Evolutionary conservation across 2,888 invertebrate genomes (phyloP).

Genomic region (Hipparchia semele): DNA sequence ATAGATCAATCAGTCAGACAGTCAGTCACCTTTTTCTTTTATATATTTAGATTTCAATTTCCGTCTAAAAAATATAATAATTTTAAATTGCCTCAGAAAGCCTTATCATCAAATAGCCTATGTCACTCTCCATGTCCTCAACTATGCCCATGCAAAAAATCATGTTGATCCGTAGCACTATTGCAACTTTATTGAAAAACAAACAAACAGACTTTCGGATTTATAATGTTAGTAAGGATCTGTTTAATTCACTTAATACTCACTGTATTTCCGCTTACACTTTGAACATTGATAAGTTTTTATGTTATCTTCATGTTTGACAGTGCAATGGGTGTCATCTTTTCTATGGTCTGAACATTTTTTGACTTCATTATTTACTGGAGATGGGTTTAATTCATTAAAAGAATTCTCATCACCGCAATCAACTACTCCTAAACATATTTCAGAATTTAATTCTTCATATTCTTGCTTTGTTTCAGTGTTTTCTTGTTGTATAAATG

Average conservation of each 20-base stretch:
- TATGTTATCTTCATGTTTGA: not conserved
- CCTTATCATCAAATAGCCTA: no score
- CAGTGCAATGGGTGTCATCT: not conserved
- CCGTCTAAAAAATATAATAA: no score
- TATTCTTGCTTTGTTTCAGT: not conserved
- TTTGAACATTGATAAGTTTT: conserved; percentile 37
- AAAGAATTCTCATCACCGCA: not conserved
- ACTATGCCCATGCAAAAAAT: no score
- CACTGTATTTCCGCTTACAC: conserved; percentile 44
- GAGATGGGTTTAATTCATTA: not conserved
- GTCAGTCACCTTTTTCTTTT: no score
- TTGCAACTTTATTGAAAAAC: no score
- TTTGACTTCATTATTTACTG: not conserved
- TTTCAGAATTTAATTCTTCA: conserved; percentile 1
- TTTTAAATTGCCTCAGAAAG: no score
- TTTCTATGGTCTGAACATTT: not conserved
- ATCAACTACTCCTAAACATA: not conserved
- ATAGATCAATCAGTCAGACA: no score
- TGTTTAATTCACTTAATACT: conserved; percentile 24
- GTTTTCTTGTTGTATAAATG: conserved; percentile 9
- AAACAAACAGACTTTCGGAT: no score
- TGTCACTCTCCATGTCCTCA: no score
- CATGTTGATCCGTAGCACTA: no score
- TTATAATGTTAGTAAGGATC: no score
- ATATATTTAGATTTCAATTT: no score